Percentiles rank a stretch among this genome's conserved stretches.
Evolutionary conservation across 2,888 invertebrate genomes (phyloP).

Genomic region (Isoperla grammatica): DNA sequence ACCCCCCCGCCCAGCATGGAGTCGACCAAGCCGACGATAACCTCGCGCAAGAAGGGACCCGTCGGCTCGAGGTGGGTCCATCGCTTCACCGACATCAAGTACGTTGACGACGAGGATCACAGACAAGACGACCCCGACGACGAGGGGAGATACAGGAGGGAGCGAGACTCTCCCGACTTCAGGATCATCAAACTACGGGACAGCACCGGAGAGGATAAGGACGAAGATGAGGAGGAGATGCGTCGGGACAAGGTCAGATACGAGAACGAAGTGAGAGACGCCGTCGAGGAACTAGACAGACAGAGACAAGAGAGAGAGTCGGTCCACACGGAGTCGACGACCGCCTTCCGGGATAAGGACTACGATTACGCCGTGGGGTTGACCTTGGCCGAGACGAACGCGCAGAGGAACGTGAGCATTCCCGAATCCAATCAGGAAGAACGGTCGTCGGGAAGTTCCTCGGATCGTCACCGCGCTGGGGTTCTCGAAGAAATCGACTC

Average conservation of each 20-base stretch:
- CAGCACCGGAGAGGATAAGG: constrained; percentile 11
- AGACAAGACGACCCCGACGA: constrained; percentile 35
- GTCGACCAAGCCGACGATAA: constrained; percentile 50
- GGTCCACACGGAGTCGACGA: constrained; percentile 24
- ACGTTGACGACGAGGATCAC: constrained; percentile 36
- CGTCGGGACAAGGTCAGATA: constrained; percentile 30
- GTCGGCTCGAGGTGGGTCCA: constrained; percentile 51
- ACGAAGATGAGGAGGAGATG: constrained; percentile 21
- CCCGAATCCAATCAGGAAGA: constrained; percentile 45
- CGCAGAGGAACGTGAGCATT: constrained; percentile 17
- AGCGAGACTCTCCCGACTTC: constrained; percentile 28
- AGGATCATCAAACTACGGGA: constrained; percentile 10
- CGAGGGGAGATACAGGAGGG: constrained; percentile 36
- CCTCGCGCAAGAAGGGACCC: constrained; percentile 49
- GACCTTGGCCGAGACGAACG: constrained; percentile 4
- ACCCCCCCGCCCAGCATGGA: constrained; percentile 50
- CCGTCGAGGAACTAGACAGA: constrained; percentile 13
- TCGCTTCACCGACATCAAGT: constrained; percentile 40
- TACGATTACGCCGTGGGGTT: constrained; percentile 24
- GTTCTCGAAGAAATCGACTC: constrained; percentile 81
- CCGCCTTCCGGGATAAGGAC: constrained; percentile 29
- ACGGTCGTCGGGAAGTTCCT: constrained; percentile 57
- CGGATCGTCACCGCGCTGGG: constrained; percentile 51
- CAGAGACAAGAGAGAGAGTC: constrained; percentile 19
- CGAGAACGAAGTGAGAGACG: constrained; percentile 5